These are phyloP conservation scores for Pantherophis alleghaniensis DNA, from an alignment of 2,797 vertebrate genomes.

Conservation along the genomic window DNA sequence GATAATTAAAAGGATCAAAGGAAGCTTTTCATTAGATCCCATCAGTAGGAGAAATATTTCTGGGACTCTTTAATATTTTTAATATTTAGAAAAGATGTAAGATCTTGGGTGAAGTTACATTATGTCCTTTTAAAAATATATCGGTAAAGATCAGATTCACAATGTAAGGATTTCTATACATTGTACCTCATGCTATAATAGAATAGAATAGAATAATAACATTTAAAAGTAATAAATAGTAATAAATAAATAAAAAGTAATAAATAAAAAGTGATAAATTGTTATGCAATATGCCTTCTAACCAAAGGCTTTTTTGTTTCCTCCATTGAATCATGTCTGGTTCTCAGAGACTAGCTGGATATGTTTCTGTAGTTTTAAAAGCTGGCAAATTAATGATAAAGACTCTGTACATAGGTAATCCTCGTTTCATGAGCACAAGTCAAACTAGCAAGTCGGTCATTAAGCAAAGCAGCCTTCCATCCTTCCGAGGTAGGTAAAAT, in stretches of 20 bases:
- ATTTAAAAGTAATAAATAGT: not conserved
- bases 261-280: not conserved
- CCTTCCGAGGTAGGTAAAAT: no score
- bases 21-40: not conserved
- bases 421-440: not conserved
- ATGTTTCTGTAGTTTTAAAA: not conserved
- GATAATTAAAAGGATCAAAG: not conserved
- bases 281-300: not conserved
- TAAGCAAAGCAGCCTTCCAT: not conserved
- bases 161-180: not conserved
- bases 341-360: not conserved
- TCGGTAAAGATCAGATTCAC: not conserved
- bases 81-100: not conserved
- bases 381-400: not conserved
- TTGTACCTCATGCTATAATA: not conserved
- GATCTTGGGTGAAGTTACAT: not conserved
- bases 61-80: not conserved
- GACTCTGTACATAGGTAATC: not conserved
- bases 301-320: not conserved
- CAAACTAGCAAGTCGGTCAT: not conserved
- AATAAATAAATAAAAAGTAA: no score
- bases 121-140: not conserved
- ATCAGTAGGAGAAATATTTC: not conserved
- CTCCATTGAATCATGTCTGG: not conserved
- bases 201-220: not conserved